Base-by-base conservation (phyloP, 2,797 vertebrate species). In the Amphiprion clarkii region DNA sequence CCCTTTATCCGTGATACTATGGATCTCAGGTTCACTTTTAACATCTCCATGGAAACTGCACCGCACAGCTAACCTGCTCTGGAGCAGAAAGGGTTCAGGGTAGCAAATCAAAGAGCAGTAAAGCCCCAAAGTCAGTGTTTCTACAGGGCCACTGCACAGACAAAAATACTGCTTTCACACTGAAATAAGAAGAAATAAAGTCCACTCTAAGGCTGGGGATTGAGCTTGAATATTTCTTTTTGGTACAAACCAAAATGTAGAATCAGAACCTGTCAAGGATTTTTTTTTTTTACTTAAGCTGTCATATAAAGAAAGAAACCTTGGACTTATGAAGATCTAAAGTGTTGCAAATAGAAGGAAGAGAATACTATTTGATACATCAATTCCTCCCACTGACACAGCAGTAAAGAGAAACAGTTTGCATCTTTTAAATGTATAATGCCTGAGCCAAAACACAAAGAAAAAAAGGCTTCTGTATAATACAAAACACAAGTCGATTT, bases 31-130 rank as follows among this genome's bases (percentile, higher is more conserved):
- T 66, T 78, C 62, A 60, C 68, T 78, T 85, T 68, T 54, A 85
- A 74, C 49, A 86, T 89, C 79, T 69, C 90, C 83, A 84, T 89
- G 79, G 84, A 83, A 90, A 86, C 79, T 31, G 54, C 19, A 17
- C 48, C 29, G 55, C 42, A 39, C 49, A 5, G 39, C 62, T 52
- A 61, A 65, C 58, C 72, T 23, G 74, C 33, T 56, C 54, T 12
- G 52, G 53, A 74, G 70, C 49, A 10, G 65, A 14, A 46, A 59
- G 36, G 66, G 58, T 78, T 72, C 46, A 72, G 53, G 33, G 12
- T 23, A 68, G 10, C 2, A 36, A 23, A 65, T 48, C 1, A 17
- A 67, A 58, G 64, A 72, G 25, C 1, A 46, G 44, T 46, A 19
- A 57, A 55, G 21, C 5, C 49, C 17, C 51, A 4, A 76, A 80